These are phyloP conservation scores for Aplocera efformata DNA, from an alignment of 2,888 invertebrate species.

Conservation along the genomic window DNA sequence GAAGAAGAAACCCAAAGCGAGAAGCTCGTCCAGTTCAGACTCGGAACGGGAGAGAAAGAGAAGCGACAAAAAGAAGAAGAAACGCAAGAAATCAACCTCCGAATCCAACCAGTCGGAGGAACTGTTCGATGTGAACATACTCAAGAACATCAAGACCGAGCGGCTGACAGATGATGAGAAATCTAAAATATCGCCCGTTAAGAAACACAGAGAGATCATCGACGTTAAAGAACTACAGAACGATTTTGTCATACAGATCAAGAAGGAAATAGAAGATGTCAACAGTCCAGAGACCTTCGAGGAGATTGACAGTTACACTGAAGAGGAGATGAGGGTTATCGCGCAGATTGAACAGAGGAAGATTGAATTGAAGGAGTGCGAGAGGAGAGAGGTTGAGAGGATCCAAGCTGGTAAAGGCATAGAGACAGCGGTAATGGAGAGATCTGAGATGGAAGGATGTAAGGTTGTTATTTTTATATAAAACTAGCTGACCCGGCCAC, in stretches of 20 bases:
- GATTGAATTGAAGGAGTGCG: conserved; percentile 8
- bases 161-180: conserved; percentile 65
- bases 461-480: too few relatives aligned
- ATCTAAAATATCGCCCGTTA: conserved; percentile 52
- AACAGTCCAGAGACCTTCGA: conserved; percentile 11
- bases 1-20: conserved; percentile 55
- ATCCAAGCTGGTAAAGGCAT: conserved; percentile 6
- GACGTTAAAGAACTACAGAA: conserved; percentile 71
- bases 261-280: conserved; percentile 47
- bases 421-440: conserved; percentile 2
- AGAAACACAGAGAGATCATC: conserved; percentile 63
- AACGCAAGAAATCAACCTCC: conserved; percentile 46
- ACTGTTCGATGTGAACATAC: conserved; percentile 62
- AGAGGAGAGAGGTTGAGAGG: conserved; percentile 1
- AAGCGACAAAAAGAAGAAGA: conserved; percentile 43
- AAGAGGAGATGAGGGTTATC: conserved; percentile 5
- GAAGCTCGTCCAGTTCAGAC: conserved; percentile 40
- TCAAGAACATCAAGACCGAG: conserved; percentile 72
- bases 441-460: conserved; percentile 1
- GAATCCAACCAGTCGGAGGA: conserved; percentile 57
- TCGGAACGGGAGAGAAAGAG: conserved; percentile 44
- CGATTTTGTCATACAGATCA: conserved; percentile 67
- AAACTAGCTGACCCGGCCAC: too few relatives aligned
- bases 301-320: conserved; percentile 13
- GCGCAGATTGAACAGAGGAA: conserved; percentile 8